Percentiles rank a stretch among this genome's conserved stretches.
Evolutionary conservation across 2,797 vertebrate genomes (phyloP).

Genomic region (Paramormyrops hopkinsi): DNA sequence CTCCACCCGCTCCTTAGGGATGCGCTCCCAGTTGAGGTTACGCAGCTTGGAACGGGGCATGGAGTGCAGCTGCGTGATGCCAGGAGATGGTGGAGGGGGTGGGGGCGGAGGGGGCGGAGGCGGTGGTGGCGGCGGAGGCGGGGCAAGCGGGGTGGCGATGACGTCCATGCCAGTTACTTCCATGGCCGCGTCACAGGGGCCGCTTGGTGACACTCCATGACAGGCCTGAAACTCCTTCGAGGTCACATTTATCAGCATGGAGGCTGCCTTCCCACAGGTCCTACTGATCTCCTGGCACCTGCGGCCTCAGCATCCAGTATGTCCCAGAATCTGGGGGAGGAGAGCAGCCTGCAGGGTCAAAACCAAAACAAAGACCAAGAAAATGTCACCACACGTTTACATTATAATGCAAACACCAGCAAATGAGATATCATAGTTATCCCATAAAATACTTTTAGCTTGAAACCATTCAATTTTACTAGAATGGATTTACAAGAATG

Average conservation of each 20-base stretch:
- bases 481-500: not conserved
- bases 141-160: slow-evolving; percentile 32
- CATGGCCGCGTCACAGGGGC: slow-evolving; percentile 30
- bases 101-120: slow-evolving; percentile 26
- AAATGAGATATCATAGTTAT: not conserved
- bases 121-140: slow-evolving; percentile 45
- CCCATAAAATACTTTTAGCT: not conserved
- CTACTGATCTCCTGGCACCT: not conserved
- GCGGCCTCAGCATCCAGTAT: not conserved
- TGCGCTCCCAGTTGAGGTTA: slow-evolving; percentile 71
- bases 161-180: slow-evolving; percentile 64
- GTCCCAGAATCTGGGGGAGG: not conserved
- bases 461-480: not conserved
- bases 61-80: slow-evolving; percentile 44
- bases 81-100: slow-evolving; percentile 27
- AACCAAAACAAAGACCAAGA: not conserved
- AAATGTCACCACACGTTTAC: not conserved
- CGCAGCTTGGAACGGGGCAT: slow-evolving; percentile 55
- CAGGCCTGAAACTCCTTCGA: slow-evolving; percentile 52
- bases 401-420: not conserved
- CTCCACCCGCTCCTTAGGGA: slow-evolving; percentile 68
- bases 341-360: not conserved
- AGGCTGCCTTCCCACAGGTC: slow-evolving; percentile 19
- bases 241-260: slow-evolving; percentile 56
- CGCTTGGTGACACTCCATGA: slow-evolving; percentile 56